These are phyloP conservation scores for Solea solea DNA, from an alignment of 2,113 vertebrate species.

Conservation along the genomic window DNA sequence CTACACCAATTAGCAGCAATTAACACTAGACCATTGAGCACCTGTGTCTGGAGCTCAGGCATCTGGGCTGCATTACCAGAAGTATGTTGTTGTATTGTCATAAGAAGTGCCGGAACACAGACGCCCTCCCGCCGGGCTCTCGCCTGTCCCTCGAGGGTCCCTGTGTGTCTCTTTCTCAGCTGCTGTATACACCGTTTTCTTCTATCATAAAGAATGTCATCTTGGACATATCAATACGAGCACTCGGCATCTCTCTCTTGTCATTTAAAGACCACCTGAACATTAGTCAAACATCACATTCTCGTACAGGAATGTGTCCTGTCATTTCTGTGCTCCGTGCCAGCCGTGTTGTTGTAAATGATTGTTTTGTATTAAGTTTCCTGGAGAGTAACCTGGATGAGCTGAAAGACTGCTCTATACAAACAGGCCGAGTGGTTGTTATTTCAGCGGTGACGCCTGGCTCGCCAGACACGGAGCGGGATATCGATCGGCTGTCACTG, in stretches of 20 bases:
- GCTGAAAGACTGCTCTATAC: constrained; percentile 69
- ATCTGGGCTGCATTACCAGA: constrained; percentile 72
- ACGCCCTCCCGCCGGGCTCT: constrained; percentile 26
- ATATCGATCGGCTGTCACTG: constrained; percentile 69
- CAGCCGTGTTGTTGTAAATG: constrained; percentile 62
- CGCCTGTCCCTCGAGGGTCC: constrained; percentile 26
- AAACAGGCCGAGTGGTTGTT: constrained; percentile 72
- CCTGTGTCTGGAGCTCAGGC: constrained; percentile 74
- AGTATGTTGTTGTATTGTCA: constrained; percentile 69
- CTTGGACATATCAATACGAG: constrained; percentile 20
- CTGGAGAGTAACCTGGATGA: constrained; percentile 40
- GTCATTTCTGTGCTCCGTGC: constrained; percentile 13
- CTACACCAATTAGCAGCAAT: constrained; percentile 85
- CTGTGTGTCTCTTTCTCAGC: constrained; percentile 17
- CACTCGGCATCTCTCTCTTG: constrained; percentile 20
- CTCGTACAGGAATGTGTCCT: constrained; percentile 29
- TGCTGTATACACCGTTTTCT: constrained; percentile 15
- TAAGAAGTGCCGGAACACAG: constrained; percentile 60
- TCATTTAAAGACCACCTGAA: constrained; percentile 33
- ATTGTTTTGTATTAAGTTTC: constrained; percentile 73
- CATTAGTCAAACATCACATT: constrained; percentile 21
- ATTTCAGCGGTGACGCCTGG: constrained; percentile 65
- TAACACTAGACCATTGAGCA: constrained; percentile 80
- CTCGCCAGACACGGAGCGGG: constrained; percentile 51
- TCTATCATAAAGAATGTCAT: constrained; percentile 1